phyloP scores from a whole-genome alignment of 2,113 vertebrate species.

The Menidia beryllina region DNA sequence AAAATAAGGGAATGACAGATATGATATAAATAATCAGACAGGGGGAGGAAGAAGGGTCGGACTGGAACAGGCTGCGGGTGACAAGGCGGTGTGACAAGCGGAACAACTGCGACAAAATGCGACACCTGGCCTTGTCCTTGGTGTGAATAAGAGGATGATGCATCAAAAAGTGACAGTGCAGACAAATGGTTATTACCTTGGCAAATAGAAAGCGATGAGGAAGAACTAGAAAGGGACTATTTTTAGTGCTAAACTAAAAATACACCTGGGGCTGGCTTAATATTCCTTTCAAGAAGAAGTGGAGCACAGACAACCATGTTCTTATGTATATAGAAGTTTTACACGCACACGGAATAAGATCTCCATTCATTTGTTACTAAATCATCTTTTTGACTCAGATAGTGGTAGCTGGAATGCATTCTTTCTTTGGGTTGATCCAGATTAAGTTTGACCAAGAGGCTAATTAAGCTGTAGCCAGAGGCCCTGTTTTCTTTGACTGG shows the following conservation, averaged over 20 bases:
- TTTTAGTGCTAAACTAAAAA: constrained; percentile 65
- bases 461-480: constrained; percentile 30
- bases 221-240: constrained; percentile 57
- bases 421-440: constrained; percentile 39
- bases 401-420: constrained; percentile 23
- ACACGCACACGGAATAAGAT: constrained; percentile 2
- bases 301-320: constrained; percentile 35
- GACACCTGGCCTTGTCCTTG: constrained; percentile 80
- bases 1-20: constrained; percentile 71
- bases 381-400: constrained; percentile 21
- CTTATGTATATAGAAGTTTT: constrained; percentile 37
- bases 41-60: constrained; percentile 36
- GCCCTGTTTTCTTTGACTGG: constrained; percentile 43
- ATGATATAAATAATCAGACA: constrained; percentile 67
- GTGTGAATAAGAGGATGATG: constrained; percentile 74
- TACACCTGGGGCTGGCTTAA: constrained; percentile 48
- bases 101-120: constrained; percentile 66
- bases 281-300: constrained; percentile 40
- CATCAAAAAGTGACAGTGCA: constrained; percentile 74
- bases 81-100: constrained; percentile 68
- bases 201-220: constrained; percentile 41
- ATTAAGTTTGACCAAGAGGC: constrained; percentile 50
- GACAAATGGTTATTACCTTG: constrained; percentile 71
- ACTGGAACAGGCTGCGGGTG: constrained; percentile 60
- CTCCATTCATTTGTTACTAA: background rate